Percentiles rank a stretch among this genome's conserved stretches.
Conservation (phyloP, 2,113 vertebrate species). For the Butorides virescens region DNA sequence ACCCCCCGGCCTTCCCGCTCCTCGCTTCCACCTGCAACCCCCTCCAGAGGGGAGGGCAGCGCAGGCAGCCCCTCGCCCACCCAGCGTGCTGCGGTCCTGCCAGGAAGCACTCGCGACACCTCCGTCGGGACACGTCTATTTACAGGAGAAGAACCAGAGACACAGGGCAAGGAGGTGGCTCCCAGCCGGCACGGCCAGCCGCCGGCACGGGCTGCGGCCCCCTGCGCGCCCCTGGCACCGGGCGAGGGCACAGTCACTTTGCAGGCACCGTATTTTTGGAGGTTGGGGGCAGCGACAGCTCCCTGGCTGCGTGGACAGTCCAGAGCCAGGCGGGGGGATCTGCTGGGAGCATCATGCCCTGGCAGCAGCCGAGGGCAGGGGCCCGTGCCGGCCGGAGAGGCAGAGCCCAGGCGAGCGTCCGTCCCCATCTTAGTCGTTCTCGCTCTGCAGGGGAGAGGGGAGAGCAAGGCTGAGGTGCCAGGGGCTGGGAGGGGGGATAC, state of each 20-base stretch:
- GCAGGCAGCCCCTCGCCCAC: fast-evolving
- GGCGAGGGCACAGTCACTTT: not conserved
- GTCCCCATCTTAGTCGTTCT: not conserved
- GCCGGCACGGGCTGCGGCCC: not conserved
- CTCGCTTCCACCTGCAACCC: not conserved
- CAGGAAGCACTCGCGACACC: not conserved
- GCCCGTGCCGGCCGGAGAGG: fast-evolving
- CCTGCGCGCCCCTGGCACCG: fast-evolving
- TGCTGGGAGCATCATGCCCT: not conserved
- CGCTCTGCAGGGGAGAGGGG: not conserved
- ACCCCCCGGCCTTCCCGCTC: not conserved
- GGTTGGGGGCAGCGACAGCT: not conserved
- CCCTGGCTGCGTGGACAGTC: not conserved
- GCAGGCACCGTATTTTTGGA: not conserved
- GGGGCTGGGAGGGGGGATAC: not conserved
- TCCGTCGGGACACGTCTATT: not conserved
- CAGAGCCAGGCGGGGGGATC: not conserved
- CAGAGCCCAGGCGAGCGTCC: not conserved
- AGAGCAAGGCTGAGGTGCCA: not conserved
- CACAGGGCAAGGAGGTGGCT: not conserved
- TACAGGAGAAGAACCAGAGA: not conserved
- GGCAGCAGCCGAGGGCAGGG: not conserved
- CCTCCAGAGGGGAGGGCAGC: fast-evolving
- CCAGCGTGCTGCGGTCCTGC: not conserved
- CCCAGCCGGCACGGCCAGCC: not conserved